Evolutionary conservation across 2,888 invertebrate genomes (phyloP), one percentile per base, ranked within the genome.

Genomic region (Lymantria monacha): DNA sequence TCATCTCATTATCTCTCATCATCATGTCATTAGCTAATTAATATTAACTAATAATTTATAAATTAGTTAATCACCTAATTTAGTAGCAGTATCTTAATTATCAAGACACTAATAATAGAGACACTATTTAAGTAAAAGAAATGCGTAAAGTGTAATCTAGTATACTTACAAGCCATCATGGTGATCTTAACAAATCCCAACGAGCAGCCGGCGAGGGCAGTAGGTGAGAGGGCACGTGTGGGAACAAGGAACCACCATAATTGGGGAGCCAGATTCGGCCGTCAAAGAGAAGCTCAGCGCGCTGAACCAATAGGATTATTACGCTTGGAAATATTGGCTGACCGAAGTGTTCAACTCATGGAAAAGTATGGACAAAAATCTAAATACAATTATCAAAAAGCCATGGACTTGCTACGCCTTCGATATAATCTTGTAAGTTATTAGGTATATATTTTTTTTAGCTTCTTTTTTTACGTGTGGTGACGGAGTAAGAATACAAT

Each of bases 401-500:
- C 71, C 0, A 81, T 83, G 79, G 79, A 78, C 46, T 62, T 81
- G n/a, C 53, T 83, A 37, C 63, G 85, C 40, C 51, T 60, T 13
- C 78, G 83, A 55, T 76, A 81, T 48, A 83, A 82, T 57, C 61
- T 81, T 52, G 81, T 81, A 61, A 74, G 61, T 70, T 36, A 36
- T 36, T 36, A 36, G 36, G 7, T 11, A n/a, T n/a, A n/a, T n/a
- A n/a, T 7, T 31, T 8, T 31, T 31, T 8, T 8, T 31, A 31
- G 7, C 31, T 31, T 31, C 31, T 7, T 31, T n/a, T n/a, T n/a
- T n/a, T n/a, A n/a, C n/a, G n/a, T n/a, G n/a, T n/a, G n/a, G n/a
- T n/a, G n/a, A n/a, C 8, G 7, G 9, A 31, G 31, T 31, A 31
- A 31, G 9, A 31, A 31, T 9, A n/a, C n/a, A n/a, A n/a, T n/a